Evolutionary conservation across 2,888 invertebrate genomes (phyloP).

Genomic region (Lasioglossum zephyrum): DNA sequence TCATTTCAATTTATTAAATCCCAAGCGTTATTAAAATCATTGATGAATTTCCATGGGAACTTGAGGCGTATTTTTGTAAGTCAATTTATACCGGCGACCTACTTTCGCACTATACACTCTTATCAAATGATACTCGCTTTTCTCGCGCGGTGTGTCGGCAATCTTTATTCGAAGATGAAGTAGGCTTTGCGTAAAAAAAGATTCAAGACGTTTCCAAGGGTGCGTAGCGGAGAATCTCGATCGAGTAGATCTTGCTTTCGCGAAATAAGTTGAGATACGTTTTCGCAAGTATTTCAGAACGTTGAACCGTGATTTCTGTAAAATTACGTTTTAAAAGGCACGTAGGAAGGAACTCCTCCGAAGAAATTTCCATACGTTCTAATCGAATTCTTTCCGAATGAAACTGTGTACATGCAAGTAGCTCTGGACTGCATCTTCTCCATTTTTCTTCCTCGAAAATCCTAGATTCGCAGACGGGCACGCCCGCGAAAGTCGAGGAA

Average conservation of each 20-base stretch:
- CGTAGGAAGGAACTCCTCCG: neutral
- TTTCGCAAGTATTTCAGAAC: neutral
- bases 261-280: neutral
- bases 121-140: neutral
- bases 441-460: neutral
- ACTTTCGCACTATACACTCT: neutral
- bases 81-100: neutral
- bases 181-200: too few relatives aligned
- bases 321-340: neutral
- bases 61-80: neutral
- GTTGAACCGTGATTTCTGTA: neutral
- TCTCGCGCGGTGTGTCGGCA: neutral
- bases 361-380: neutral
- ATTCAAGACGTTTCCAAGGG: neutral
- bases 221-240: neutral
- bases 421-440: neutral
- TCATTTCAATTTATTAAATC: neutral
- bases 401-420: neutral
- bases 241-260: neutral
- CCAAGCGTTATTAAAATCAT: neutral
- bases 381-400: neutral
- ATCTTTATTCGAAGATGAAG: neutral
- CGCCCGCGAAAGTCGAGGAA: neutral
- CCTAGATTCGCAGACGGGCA: neutral
- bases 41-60: neutral